Base-by-base conservation (phyloP, 2,888 invertebrate species). In the Xestia sexstrigata region DNA sequence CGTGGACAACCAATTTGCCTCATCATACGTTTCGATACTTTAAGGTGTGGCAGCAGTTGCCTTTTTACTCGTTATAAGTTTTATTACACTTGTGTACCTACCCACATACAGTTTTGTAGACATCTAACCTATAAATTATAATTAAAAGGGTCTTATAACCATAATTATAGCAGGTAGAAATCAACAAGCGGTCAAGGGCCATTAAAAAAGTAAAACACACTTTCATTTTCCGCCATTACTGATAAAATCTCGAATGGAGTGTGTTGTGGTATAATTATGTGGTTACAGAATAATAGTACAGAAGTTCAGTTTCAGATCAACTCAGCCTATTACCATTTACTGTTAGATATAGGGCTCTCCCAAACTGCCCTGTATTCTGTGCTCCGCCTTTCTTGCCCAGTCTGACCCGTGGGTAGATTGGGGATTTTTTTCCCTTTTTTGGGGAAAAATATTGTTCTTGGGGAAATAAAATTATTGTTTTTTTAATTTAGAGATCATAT, bases 241-340 rank as follows among this genome's bases (percentile, higher is more conserved):
- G 84, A 81, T 81, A 69, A 72, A 66, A 80, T 66, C 74, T 73
- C 5, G 5, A 73, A 39, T 6, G 4, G 15, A 15, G 45, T 63
- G n/a, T 72, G 52, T 23, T 58, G 26, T 55, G 23, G 0, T 62
- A 35, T 49, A 52, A n/a, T n/a, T n/a, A n/a, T n/a, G n/a, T n/a
- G n/a, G 6, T 20, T 7, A 23, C 26, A 20, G 17, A 26, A 73
- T 45, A 26, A 55, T 23, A 45, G 4, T 26, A 11, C 35, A 73
- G 60, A 60, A 77, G 49, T 69, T 69, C 11, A 2, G 4, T 7
- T 58, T 11, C 23, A 42, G 42, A 3, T 13, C 20, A 17, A 30
- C 3, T 58, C 7, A 20, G 26, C 8, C 17, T 6, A n/a, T 55
- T n/a, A 13, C 6, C 26, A 6, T 58, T 26, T n/a, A 15, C n/a